These are phyloP conservation scores for Xenentodon cancila DNA, from an alignment of 2,797 vertebrate species.

Conservation along the genomic window DNA sequence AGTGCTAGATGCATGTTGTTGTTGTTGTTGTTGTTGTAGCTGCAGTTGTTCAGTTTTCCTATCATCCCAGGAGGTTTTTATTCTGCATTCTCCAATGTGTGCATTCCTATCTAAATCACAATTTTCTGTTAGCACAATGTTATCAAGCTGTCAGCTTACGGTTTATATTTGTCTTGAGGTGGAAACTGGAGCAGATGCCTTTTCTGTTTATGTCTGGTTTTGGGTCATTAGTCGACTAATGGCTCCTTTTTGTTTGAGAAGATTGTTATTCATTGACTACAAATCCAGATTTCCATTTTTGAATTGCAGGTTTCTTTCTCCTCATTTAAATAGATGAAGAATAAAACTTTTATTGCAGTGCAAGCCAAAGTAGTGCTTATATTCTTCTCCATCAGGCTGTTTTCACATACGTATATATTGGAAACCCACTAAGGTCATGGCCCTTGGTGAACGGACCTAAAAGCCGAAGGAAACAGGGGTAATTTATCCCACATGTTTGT, in stretches of 20 bases:
- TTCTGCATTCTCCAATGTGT: background rate
- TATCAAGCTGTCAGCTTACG: no score
- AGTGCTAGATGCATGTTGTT: slow-evolving; percentile 23
- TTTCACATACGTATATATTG: slow-evolving; percentile 13
- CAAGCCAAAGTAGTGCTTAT: slow-evolving; percentile 21
- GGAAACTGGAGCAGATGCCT: slow-evolving; percentile 22
- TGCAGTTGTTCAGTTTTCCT: background rate
- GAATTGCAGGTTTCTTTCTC: slow-evolving; percentile 24
- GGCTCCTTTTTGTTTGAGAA: background rate
- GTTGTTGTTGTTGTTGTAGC: slow-evolving; percentile 23
- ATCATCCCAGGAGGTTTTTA: background rate
- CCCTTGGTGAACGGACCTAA: slow-evolving; percentile 52
- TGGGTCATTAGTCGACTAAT: background rate
- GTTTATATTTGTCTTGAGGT: slow-evolving; percentile 21
- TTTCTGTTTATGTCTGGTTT: background rate
- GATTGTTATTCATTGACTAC: no score
- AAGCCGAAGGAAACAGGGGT: slow-evolving; percentile 49
- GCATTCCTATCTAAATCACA: slow-evolving; percentile 5
- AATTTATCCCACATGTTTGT: slow-evolving; percentile 68
- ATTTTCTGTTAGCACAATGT: no score
- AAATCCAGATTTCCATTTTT: background rate
- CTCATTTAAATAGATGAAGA: slow-evolving; percentile 12
- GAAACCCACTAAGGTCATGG: slow-evolving; percentile 38
- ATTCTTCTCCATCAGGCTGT: slow-evolving; percentile 33
- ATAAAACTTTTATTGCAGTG: slow-evolving; percentile 12